These are phyloP conservation scores for Hemiprocne comata DNA, from an alignment of 2,113 vertebrate species.

Conservation along the genomic window DNA sequence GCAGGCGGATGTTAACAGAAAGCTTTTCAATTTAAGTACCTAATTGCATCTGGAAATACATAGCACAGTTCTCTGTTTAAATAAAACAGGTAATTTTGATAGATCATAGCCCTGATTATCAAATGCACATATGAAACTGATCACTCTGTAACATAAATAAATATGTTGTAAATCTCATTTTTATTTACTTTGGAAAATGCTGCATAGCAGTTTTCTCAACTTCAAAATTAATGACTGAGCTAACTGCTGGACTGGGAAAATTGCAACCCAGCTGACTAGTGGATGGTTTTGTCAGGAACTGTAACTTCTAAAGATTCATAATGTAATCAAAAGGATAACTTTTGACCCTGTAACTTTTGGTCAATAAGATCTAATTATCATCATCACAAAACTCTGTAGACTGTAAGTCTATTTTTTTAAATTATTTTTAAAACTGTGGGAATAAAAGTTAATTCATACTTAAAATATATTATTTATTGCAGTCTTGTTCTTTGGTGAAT, in stretches of 20 bases:
- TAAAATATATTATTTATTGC: not conserved
- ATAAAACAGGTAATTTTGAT: not conserved
- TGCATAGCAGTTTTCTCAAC: not conserved
- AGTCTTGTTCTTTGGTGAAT: not conserved
- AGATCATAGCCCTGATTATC: not conserved
- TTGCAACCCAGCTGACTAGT: fast-evolving
- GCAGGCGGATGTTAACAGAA: not conserved
- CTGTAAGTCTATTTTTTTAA: not conserved
- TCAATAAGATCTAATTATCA: not conserved
- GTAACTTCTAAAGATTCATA: not conserved
- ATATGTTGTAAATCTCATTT: not conserved
- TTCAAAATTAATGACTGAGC: not conserved
- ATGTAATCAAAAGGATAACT: not conserved
- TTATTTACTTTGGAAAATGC: not conserved
- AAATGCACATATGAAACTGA: not conserved
- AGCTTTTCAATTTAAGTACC: not conserved
- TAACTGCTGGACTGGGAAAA: not conserved
- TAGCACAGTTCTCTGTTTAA: not conserved
- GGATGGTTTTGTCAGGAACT: not conserved
- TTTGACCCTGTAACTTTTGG: not conserved
- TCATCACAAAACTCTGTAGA: not conserved
- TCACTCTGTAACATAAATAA: not conserved
- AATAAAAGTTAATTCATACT: not conserved
- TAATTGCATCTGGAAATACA: not conserved
- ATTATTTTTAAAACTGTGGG: not conserved